Evolutionary conservation across 2,797 vertebrate species (phyloP).

Genomic region (Lycodopsis pacificus): DNA sequence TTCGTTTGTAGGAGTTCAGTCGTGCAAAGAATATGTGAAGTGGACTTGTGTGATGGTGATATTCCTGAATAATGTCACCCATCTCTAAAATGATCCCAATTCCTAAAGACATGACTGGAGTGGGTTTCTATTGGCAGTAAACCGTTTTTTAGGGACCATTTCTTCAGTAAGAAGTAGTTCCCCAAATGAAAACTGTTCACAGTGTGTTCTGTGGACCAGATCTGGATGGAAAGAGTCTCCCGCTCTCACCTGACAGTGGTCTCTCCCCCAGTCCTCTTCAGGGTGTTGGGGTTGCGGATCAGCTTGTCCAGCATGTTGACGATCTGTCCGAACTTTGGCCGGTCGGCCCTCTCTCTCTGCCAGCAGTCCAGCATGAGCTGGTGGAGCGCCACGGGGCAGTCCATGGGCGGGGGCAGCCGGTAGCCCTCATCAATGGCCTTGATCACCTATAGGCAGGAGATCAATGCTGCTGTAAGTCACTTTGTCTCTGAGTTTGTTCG

Average conservation of each 20-base stretch:
- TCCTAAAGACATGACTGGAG: not conserved
- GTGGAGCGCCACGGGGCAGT: conserved; percentile 96
- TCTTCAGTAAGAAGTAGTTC: not conserved
- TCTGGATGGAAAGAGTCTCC: not conserved
- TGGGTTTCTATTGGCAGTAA: not conserved
- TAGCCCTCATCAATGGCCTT: conserved; percentile 99
- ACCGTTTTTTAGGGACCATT: not conserved
- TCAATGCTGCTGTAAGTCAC: conserved; percentile 9
- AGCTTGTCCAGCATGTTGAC: conserved; percentile 99
- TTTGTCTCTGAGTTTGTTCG: conserved; percentile 1
- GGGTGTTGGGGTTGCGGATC: conserved; percentile 96
- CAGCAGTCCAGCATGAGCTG: conserved; percentile 99
- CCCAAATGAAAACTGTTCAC: too few species aligned
- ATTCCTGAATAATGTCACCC: not conserved
- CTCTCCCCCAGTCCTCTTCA: conserved; percentile 95
- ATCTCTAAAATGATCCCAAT: not conserved
- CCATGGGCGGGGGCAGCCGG: conserved; percentile 96
- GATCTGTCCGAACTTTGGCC: conserved; percentile 98
- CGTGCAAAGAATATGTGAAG: not conserved
- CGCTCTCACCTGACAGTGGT: conserved; percentile 85
- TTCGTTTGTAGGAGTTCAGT: not conserved
- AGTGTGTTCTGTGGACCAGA: not conserved
- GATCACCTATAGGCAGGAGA: conserved; percentile 89
- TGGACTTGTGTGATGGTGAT: not conserved
- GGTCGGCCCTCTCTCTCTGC: conserved; percentile 95